Conservation (phyloP, 2,797 vertebrate genomes). For the Zenarchopterus dispar region DNA sequence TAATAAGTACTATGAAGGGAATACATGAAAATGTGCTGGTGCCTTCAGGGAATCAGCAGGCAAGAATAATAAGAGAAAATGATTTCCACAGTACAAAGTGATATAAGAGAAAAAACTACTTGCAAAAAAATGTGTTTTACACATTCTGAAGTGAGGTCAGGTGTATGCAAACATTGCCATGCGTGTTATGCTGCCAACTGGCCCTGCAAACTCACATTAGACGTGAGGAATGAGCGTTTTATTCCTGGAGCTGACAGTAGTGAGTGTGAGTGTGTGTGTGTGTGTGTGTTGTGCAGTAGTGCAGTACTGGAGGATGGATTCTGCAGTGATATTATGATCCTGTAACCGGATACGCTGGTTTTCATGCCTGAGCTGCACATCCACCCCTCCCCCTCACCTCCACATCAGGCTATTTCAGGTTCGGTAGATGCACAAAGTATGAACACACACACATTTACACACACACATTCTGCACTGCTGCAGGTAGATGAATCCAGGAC, state of each 20-base stretch:
- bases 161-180: slow-evolving; percentile 4
- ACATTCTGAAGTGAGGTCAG: slow-evolving; percentile 4
- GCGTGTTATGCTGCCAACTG: slow-evolving; percentile 10
- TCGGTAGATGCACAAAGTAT: slow-evolving; percentile 39
- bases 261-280: slow-evolving; percentile 24
- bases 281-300: slow-evolving; percentile 48
- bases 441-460: slow-evolving; percentile 23
- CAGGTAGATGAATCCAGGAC: slow-evolving; percentile 42
- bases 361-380: slow-evolving; percentile 87
- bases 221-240: slow-evolving; percentile 31
- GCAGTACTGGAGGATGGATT: slow-evolving; percentile 69
- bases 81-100: neutral
- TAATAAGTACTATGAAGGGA: no score
- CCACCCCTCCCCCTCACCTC: slow-evolving; percentile 78
- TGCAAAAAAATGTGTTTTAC: slow-evolving; percentile 1
- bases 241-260: slow-evolving; percentile 34
- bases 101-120: neutral
- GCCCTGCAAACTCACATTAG: slow-evolving; percentile 22
- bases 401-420: slow-evolving; percentile 88
- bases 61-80: no score
- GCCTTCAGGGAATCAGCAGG: no score
- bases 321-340: slow-evolving; percentile 91
- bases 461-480: slow-evolving; percentile 22
- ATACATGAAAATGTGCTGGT: no score
- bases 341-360: slow-evolving; percentile 94